These are phyloP conservation scores for Drosophila incognita DNA, from an alignment of 2,888 invertebrate genomes.

Conservation along the genomic window DNA sequence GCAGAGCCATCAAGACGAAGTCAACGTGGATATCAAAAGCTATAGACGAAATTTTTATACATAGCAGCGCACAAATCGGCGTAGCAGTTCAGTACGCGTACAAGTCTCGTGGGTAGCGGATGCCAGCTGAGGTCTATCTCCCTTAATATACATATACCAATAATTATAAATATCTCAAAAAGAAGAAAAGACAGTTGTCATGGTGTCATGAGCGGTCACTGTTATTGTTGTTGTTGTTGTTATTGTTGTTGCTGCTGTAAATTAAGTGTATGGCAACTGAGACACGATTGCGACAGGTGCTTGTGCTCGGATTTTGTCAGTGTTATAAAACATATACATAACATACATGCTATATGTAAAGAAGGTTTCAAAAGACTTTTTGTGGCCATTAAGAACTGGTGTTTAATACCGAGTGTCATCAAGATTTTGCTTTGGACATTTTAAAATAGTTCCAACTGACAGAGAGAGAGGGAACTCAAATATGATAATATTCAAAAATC, in stretches of 20 bases:
- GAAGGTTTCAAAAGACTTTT: slow-evolving; percentile 15
- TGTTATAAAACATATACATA: slow-evolving; percentile 7
- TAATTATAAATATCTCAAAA: slow-evolving; percentile 39
- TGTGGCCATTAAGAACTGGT: neutral
- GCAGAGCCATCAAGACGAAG: neutral
- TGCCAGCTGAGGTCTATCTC: slow-evolving; percentile 76
- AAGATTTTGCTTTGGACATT: neutral
- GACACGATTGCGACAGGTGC: slow-evolving; percentile 70
- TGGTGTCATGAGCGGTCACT: slow-evolving; percentile 67
- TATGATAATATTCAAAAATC: too few relatives aligned
- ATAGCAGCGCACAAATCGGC: slow-evolving; percentile 80
- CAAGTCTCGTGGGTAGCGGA: slow-evolving; percentile 84
- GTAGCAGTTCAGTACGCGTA: slow-evolving; percentile 84
- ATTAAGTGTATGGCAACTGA: slow-evolving; percentile 56
- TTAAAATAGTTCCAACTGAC: neutral
- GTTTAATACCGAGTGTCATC: neutral
- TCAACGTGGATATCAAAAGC: slow-evolving; percentile 25
- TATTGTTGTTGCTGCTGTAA: slow-evolving; percentile 46
- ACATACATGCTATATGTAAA: neutral
- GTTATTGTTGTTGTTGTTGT: slow-evolving; percentile 41
- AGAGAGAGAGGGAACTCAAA: neutral
- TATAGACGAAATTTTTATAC: slow-evolving; percentile 81
- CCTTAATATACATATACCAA: slow-evolving; percentile 29
- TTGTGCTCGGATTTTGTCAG: slow-evolving; percentile 40
- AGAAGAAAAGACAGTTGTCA: slow-evolving; percentile 64